phyloP scores from a whole-genome alignment of 2,113 vertebrate genomes.

The Donacobius atricapilla region DNA sequence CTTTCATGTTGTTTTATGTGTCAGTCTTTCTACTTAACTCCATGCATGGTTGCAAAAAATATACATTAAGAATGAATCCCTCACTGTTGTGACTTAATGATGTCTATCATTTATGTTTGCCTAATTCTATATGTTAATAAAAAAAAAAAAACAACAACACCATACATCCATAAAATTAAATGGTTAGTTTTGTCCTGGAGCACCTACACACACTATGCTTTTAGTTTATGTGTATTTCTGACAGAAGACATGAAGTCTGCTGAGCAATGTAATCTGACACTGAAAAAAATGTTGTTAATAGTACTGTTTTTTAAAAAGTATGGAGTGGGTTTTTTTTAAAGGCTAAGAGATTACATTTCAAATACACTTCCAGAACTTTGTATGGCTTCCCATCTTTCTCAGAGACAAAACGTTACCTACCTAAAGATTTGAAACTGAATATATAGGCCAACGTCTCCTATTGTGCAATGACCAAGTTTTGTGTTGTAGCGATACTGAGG shows the following conservation, averaged over 20 bases:
- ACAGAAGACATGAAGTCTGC: not conserved
- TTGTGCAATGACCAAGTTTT: not conserved
- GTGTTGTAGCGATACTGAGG: not conserved
- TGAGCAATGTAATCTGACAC: not conserved
- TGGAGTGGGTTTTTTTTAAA: fast-evolving
- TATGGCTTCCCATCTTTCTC: not conserved
- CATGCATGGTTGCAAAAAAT: not conserved
- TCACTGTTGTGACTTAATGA: not conserved
- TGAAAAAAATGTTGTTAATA: not conserved
- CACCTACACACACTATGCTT: not conserved
- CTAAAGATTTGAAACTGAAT: not conserved
- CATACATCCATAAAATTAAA: not conserved
- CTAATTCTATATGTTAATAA: not conserved
- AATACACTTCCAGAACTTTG: not conserved
- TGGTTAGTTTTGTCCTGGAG: not conserved
- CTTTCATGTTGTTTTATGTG: conserved; percentile 19
- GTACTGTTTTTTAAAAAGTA: not conserved
- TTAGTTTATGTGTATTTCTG: not conserved
- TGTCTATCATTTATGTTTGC: not conserved
- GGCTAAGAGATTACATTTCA: not conserved
- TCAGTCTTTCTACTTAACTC: not conserved
- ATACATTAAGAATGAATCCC: not conserved
- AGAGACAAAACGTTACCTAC: not conserved
- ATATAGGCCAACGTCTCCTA: not conserved
- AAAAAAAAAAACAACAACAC: not conserved